Evolutionary conservation across 2,888 invertebrate species (phyloP).

Genomic region (Exephanes ischioxanthus): DNA sequence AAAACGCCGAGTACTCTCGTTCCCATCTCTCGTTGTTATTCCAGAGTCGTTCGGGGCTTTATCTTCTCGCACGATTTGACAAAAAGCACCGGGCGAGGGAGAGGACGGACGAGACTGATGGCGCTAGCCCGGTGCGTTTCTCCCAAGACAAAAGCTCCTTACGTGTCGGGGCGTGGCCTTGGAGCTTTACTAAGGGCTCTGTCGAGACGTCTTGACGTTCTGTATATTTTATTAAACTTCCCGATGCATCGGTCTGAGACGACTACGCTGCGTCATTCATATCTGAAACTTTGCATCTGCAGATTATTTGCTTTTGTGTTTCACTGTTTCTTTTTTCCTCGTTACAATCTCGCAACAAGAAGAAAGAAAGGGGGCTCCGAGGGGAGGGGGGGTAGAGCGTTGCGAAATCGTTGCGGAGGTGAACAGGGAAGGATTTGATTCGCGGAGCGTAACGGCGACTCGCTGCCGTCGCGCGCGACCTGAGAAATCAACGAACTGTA

Average conservation of each 20-base stretch:
- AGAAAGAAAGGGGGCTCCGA: neutral
- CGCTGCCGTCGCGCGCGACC: conserved; percentile 19
- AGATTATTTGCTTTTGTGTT: conserved; percentile 17
- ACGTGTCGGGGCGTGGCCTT: conserved; percentile 22
- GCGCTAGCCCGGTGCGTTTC: conserved; percentile 46
- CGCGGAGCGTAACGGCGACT: conserved; percentile 62
- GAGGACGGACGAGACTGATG: conserved; percentile 13
- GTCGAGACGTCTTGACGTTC: conserved; percentile 11
- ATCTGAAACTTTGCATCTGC: conserved; percentile 17
- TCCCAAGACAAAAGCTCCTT: conserved; percentile 68
- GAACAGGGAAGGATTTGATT: conserved; percentile 53
- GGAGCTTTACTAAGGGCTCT: neutral
- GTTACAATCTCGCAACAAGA: neutral
- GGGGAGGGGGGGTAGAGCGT: conserved; percentile 1
- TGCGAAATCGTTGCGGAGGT: conserved; percentile 17
- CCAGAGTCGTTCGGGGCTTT: conserved; percentile 71
- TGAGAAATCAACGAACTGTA: conserved; percentile 70
- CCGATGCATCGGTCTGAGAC: conserved; percentile 10
- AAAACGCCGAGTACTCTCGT: conserved; percentile 15
- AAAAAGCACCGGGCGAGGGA: conserved; percentile 60
- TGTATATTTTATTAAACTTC: conserved; percentile 15
- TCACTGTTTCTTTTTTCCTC: neutral
- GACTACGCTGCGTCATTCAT: conserved; percentile 30
- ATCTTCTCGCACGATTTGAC: conserved; percentile 79
- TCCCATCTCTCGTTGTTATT: conserved; percentile 71